Percentiles rank a stretch among this genome's conserved stretches.
These are phyloP conservation scores for Heliconius himera DNA, from an alignment of 1,140 invertebrate genomes.

Conservation along the genomic window DNA sequence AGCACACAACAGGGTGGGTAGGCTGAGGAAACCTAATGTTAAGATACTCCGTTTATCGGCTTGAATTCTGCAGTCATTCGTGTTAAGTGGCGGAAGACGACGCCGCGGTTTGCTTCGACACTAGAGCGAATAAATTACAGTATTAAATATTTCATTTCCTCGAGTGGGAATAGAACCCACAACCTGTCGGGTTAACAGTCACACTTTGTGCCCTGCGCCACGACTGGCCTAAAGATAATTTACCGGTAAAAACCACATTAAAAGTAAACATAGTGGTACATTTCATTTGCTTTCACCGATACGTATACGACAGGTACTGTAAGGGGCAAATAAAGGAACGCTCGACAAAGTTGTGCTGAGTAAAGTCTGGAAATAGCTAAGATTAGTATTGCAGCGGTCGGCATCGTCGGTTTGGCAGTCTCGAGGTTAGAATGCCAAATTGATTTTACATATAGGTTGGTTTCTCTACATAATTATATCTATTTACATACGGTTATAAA, in stretches of 20 bases:
- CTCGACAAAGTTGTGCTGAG: not conserved
- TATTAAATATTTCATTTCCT: no score
- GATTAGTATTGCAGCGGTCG: constrained; percentile 6
- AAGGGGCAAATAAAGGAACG: not conserved
- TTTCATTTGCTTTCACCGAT: not conserved
- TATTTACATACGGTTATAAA: not conserved
- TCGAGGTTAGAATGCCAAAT: not conserved
- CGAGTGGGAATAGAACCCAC: no score
- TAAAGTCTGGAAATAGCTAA: constrained; percentile 5
- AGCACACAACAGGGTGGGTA: no score
- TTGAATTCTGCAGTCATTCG: no score
- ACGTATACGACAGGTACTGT: not conserved
- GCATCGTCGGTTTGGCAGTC: not conserved
- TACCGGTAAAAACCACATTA: not conserved
- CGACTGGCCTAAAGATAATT: no score
- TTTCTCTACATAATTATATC: not conserved
- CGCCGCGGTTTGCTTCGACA: no score
- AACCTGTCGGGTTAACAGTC: no score
- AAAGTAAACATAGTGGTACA: not conserved
- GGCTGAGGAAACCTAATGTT: no score
- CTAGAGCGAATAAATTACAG: no score
- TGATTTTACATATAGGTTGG: not conserved
- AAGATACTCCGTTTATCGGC: no score
- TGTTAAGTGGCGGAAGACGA: no score
- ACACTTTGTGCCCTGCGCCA: no score